These are phyloP conservation scores for Myodes glareolus DNA, from an alignment of 2,113 vertebrate species.

Conservation along the genomic window DNA sequence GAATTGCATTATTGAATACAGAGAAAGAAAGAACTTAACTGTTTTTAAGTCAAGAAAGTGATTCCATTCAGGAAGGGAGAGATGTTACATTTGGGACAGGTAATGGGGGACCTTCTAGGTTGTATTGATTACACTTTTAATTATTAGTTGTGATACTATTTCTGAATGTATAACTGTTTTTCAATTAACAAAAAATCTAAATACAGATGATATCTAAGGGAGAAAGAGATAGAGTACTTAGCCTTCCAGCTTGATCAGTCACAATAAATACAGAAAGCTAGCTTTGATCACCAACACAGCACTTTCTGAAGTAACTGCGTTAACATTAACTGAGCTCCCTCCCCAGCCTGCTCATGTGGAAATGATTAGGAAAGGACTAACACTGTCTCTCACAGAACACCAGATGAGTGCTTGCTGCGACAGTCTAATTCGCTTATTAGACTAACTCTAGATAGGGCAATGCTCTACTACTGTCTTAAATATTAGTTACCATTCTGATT, in stretches of 20 bases:
- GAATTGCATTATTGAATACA: background rate
- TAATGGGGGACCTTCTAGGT: background rate
- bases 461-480: background rate
- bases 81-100: background rate
- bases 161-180: background rate
- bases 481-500: slow-evolving; percentile 2
- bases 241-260: background rate
- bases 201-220: background rate
- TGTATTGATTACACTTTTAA: background rate
- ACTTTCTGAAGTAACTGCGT: background rate
- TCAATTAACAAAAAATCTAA: slow-evolving; percentile 33
- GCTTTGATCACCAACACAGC: background rate
- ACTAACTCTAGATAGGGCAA: background rate
- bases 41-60: background rate
- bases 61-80: background rate
- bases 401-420: background rate
- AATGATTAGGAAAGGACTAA: background rate
- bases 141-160: background rate
- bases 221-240: background rate
- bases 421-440: too few relatives aligned
- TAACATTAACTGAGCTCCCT: background rate
- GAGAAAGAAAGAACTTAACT: background rate
- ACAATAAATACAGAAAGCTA: background rate
- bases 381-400: background rate
- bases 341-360: background rate